These are phyloP conservation scores for Aspidiotus rigidus DNA, from an alignment of 2,888 invertebrate species.

Conservation along the genomic window DNA sequence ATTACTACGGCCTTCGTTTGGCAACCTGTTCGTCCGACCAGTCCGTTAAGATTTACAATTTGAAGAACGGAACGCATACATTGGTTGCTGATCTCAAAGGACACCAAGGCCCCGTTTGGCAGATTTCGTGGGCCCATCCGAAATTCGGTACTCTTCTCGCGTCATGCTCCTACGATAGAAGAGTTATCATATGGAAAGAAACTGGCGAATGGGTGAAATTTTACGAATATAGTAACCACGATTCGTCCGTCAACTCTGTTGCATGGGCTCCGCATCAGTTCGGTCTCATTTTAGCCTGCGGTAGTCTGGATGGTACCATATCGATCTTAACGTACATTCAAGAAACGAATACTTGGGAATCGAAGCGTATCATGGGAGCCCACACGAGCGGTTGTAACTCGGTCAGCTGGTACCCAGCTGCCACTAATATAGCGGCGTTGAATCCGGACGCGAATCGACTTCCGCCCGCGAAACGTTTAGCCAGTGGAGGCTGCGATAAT, in stretches of 20 bases:
- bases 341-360: slow-evolving; percentile 74
- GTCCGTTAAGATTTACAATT: slow-evolving; percentile 92
- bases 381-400: slow-evolving; percentile 97
- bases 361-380: slow-evolving; percentile 87
- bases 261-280: slow-evolving; percentile 94
- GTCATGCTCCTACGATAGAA: slow-evolving; percentile 95
- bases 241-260: slow-evolving; percentile 95
- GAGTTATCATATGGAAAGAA: slow-evolving; percentile 99
- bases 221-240: slow-evolving; percentile 89
- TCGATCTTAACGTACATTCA: slow-evolving; percentile 75
- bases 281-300: slow-evolving; percentile 87
- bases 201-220: slow-evolving; percentile 80
- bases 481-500: slow-evolving; percentile 71
- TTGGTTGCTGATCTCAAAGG: slow-evolving; percentile 89
- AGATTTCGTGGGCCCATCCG: slow-evolving; percentile 97
- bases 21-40: slow-evolving; percentile 98
- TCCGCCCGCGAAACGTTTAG: slow-evolving; percentile 60
- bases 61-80: slow-evolving; percentile 84
- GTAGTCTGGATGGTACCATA: slow-evolving; percentile 92
- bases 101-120: slow-evolving; percentile 86
- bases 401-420: slow-evolving; percentile 88
- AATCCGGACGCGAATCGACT: slow-evolving; percentile 43
- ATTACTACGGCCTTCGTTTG: slow-evolving; percentile 89
- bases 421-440: slow-evolving; percentile 57
- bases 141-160: slow-evolving; percentile 91